These are phyloP conservation scores for Colossoma macropomum DNA, from an alignment of 2,113 vertebrate genomes.

Conservation along the genomic window DNA sequence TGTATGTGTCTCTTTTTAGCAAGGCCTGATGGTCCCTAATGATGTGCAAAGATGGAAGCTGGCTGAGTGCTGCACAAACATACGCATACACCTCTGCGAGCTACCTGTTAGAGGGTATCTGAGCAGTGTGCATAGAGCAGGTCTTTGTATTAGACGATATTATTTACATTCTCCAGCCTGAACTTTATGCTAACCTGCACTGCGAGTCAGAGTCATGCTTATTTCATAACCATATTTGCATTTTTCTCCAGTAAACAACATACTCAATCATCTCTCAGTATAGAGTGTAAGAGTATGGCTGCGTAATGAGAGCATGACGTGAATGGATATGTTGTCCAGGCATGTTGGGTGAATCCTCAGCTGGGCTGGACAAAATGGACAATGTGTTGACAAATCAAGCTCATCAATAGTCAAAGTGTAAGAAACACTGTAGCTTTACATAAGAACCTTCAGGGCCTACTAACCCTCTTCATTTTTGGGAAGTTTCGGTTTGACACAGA, in stretches of 20 bases:
- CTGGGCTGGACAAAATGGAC: too few relatives aligned
- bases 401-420: too few relatives aligned
- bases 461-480: too few relatives aligned
- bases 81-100: constrained; percentile 27
- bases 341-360: too few relatives aligned
- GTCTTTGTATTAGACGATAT: constrained; percentile 5
- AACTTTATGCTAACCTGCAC: neutral
- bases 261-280: neutral
- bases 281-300: neutral
- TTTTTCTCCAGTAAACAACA: neutral
- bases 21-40: constrained; percentile 44
- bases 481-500: too few relatives aligned
- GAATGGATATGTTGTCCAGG: too few relatives aligned
- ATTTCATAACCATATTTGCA: neutral
- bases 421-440: too few relatives aligned
- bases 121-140: neutral
- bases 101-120: constrained; percentile 4
- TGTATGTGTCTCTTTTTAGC: constrained; percentile 45
- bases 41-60: constrained; percentile 38
- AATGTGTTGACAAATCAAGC: too few relatives aligned
- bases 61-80: constrained; percentile 18
- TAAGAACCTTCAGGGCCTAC: too few relatives aligned
- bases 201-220: neutral
- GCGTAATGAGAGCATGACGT: too few relatives aligned
- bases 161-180: neutral